These are phyloP conservation scores for Esox lucius DNA, from an alignment of 2,797 vertebrate species.

Conservation along the genomic window DNA sequence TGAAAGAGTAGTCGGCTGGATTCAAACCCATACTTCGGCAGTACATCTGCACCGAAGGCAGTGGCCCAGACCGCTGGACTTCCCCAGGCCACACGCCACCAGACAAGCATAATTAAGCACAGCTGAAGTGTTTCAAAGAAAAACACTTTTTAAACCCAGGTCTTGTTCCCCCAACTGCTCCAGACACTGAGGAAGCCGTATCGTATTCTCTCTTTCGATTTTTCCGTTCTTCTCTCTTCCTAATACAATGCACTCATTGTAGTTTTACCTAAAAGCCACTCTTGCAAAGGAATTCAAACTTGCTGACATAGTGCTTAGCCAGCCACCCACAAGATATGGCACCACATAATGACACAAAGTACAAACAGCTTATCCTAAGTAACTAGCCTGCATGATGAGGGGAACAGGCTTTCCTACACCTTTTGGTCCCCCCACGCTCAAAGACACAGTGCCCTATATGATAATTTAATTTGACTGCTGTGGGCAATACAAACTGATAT, in stretches of 20 bases:
- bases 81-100: background rate
- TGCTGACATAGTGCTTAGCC: conserved; percentile 8
- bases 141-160: background rate
- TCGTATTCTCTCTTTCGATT: background rate
- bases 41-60: no score
- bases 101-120: background rate
- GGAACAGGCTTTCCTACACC: background rate
- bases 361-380: background rate
- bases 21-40: no score
- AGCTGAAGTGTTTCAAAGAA: background rate
- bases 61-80: no score
- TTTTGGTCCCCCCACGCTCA: background rate
- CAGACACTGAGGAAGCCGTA: background rate
- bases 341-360: conserved; percentile 9
- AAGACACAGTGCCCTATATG: background rate
- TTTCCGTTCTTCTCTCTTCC: background rate
- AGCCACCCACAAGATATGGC: conserved; percentile 9
- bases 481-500: conserved; percentile 19
- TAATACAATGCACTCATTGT: conserved; percentile 30
- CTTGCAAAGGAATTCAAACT: conserved; percentile 12
- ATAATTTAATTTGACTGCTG: conserved; percentile 35
- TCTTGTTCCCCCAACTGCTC: background rate
- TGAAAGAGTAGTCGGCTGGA: no score
- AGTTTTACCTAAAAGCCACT: conserved; percentile 20
- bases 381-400: background rate